Percentiles rank a stretch among this genome's conserved stretches.
These are phyloP conservation scores for Grus americana DNA, from an alignment of 2,113 vertebrate genomes.

Conservation along the genomic window DNA sequence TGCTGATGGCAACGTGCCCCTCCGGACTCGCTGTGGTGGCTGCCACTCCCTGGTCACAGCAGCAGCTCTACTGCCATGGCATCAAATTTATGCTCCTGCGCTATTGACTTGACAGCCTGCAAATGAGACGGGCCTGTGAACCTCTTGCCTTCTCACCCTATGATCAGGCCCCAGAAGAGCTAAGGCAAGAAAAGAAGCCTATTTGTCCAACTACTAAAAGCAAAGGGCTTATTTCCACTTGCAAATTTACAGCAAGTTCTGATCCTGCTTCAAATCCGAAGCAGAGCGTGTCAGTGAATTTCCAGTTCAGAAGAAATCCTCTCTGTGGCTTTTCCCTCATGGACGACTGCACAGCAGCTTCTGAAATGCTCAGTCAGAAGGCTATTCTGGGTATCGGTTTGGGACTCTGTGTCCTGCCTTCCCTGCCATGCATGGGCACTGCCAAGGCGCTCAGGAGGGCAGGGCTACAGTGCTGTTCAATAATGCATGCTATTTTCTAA, in stretches of 20 bases:
- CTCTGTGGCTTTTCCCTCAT: background rate
- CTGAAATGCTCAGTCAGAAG: background rate
- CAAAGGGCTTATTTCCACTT: slow-evolving; percentile 17
- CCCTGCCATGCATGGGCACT: background rate
- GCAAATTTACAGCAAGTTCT: background rate
- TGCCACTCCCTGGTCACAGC: background rate
- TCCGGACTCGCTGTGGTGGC: background rate
- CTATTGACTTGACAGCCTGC: background rate
- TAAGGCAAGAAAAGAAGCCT: background rate
- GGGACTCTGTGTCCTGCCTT: slow-evolving; percentile 3
- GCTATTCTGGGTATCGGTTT: background rate
- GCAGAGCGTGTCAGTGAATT: background rate
- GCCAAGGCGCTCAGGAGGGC: background rate
- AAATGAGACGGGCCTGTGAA: background rate
- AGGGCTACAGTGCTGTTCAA: background rate
- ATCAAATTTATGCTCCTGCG: background rate
- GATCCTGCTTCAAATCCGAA: background rate
- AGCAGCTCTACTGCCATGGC: background rate
- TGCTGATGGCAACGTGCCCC: background rate
- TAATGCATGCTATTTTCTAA: background rate
- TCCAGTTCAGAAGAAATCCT: slow-evolving; percentile 18
- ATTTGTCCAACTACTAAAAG: background rate
- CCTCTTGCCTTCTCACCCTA: background rate
- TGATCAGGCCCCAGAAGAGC: background rate
- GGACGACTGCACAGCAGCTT: background rate